Conservation (phyloP, 2,888 invertebrate species). For the Onchidella celtica region DNA sequence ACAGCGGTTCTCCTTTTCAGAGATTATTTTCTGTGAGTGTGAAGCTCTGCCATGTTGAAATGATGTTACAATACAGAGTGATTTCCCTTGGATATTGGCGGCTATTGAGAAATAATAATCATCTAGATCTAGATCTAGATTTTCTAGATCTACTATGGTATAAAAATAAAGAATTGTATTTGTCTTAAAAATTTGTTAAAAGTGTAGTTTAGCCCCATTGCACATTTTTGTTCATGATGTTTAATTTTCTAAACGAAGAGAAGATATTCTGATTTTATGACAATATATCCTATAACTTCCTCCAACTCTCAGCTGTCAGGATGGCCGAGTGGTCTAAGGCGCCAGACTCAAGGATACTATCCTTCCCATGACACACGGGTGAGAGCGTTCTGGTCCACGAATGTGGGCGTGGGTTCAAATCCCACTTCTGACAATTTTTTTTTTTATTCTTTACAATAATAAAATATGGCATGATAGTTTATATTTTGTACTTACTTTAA, state of each 20-base stretch:
- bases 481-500: neutral
- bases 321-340: constrained; percentile 76
- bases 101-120: no score
- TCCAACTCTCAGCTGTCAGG: constrained; percentile 9
- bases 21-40: no score
- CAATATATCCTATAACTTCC: no score
- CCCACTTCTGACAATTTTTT: constrained; percentile 65
- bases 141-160: no score
- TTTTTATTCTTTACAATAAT: neutral
- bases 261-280: no score
- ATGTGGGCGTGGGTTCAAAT: constrained; percentile 75
- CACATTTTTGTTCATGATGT: no score
- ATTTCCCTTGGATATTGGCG: constrained; percentile 24
- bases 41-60: neutral
- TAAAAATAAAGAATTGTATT: no score
- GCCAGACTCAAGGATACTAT: constrained; percentile 78
- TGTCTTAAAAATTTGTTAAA: neutral
- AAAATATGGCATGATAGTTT: neutral
- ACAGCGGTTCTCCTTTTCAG: no score
- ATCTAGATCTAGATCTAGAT: no score
- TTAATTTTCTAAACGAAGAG: no score
- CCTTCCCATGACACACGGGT: constrained; percentile 46
- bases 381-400: constrained; percentile 77
- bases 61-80: neutral
- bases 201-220: neutral